Base-by-base conservation (phyloP, 2,113 vertebrate species). In the Scytalopus superciliaris region DNA sequence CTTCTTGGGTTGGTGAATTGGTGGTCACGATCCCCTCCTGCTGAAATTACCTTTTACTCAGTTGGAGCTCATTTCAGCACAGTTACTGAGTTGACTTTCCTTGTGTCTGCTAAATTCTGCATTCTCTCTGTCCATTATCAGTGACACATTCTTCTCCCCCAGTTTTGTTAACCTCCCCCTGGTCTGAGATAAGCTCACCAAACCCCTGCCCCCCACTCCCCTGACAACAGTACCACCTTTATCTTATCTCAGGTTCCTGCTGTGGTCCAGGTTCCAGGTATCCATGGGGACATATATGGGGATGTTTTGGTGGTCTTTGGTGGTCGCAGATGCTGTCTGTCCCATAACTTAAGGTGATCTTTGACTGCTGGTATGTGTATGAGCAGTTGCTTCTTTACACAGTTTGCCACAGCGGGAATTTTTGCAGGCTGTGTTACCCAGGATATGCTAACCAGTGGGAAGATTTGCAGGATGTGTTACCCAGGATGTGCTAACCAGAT, bases 301-400 rank as follows among this genome's bases (percentile, higher is more conserved):
- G 6, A 5, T 8, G 5, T 4, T 63, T 72, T 24, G 12, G 7
- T 70, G 49, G 13, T 47, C 0, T 0, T 25, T 55, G 10, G 24
- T 79, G 66, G 39, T 25, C n/a, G 45, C 15, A 72, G 56, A 40
- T 31, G n/a, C 13, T n/a, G 31, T 63, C 57, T 47, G n/a, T 40
- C n/a, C 40, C 35, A 47, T 30, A 12, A 40, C 13, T 22, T 63
- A n/a, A 8, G 19, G 30, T 25, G 49, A 31, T 31, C 24, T 55
- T 55, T 72, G 30, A 27, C 1, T 2, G 8, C 7, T 56, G 17
- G n/a, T 21, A 9, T 16, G 15, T 1, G 3, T 7, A 55, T 0
- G 0, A 62, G 7, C 19, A 55, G 7, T 47, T 70, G 12, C 23
- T 45, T 16, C n/a, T 62, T 57, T 70, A 7, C 33, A 13, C 18